Conservation (phyloP, 2,113 vertebrate species). For the Rissa tridactyla region DNA sequence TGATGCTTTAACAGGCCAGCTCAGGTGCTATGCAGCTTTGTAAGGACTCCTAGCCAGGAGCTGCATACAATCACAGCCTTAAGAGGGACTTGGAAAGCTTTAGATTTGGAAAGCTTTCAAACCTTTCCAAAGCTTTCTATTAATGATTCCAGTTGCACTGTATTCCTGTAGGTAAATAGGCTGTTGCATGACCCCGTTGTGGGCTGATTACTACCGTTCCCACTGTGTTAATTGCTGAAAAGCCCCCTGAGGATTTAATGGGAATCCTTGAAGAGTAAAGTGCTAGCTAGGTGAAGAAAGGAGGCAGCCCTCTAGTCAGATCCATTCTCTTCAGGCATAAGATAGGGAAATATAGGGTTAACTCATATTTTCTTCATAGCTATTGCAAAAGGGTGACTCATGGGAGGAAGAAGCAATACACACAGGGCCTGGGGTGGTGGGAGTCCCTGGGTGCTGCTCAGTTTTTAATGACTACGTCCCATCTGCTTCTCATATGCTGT, state of each 20-base stretch:
- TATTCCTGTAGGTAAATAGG: not conserved
- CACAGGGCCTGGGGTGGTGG: not conserved
- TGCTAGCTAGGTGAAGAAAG: not conserved
- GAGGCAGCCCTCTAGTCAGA: not conserved
- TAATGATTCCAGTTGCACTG: not conserved
- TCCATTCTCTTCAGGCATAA: not conserved
- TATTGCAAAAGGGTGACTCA: not conserved
- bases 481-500: not conserved
- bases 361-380: rapidly evolving
- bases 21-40: not conserved
- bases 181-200: not conserved
- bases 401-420: not conserved
- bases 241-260: not conserved
- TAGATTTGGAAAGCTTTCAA: not conserved
- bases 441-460: not conserved
- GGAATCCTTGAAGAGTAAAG: not conserved
- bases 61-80: not conserved
- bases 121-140: not conserved
- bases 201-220: not conserved
- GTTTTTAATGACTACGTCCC: not conserved
- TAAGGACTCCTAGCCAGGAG: not conserved
- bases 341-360: not conserved
- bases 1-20: not conserved
- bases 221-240: constrained; percentile 26
- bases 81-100: not conserved